A percentile compares a stretch with the other conserved stretches of the same genome.
Conservation (phyloP, 2,888 invertebrate species). For the Laspeyria flexula region DNA sequence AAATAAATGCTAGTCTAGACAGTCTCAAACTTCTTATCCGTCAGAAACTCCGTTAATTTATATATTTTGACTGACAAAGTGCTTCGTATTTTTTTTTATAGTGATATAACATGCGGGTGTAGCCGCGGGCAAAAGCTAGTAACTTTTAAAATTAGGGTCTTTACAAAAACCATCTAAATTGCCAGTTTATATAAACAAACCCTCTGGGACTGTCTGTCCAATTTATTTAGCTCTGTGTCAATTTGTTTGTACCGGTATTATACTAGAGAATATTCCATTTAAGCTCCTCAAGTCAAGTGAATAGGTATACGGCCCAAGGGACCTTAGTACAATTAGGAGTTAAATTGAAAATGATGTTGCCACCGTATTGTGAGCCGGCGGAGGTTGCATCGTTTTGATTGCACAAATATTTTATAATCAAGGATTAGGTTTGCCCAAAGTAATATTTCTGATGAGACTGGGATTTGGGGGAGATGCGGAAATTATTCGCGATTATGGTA, state of each 20-base stretch:
- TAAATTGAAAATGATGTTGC: constrained; percentile 72
- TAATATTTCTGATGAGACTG: constrained; percentile 29
- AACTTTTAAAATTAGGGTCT: constrained; percentile 22
- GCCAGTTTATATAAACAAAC: constrained; percentile 34
- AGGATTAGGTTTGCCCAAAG: constrained; percentile 17
- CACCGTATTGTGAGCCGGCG: constrained; percentile 35
- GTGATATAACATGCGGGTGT: too few relatives aligned
- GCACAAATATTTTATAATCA: constrained; percentile 36
- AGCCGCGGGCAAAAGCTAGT: too few relatives aligned
- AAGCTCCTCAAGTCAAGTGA: constrained; percentile 47
- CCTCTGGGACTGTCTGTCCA: constrained; percentile 41
- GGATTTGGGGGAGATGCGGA: constrained; percentile 20
- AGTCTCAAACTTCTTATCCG: too few relatives aligned
- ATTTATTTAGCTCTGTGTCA: constrained; percentile 48
- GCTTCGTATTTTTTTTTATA: too few relatives aligned
- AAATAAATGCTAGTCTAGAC: too few relatives aligned
- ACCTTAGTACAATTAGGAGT: constrained; percentile 60
- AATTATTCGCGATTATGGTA: constrained; percentile 15
- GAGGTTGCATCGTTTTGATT: constrained; percentile 37
- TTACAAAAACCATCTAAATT: constrained; percentile 28
- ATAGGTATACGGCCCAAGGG: constrained; percentile 52
- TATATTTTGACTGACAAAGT: too few relatives aligned
- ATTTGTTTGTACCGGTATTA: constrained; percentile 53
- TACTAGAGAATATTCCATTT: constrained; percentile 46
- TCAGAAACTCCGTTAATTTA: too few relatives aligned